Evolutionary conservation across 2,888 invertebrate genomes (phyloP).

Genomic region (Pristionchus maxplancki): DNA sequence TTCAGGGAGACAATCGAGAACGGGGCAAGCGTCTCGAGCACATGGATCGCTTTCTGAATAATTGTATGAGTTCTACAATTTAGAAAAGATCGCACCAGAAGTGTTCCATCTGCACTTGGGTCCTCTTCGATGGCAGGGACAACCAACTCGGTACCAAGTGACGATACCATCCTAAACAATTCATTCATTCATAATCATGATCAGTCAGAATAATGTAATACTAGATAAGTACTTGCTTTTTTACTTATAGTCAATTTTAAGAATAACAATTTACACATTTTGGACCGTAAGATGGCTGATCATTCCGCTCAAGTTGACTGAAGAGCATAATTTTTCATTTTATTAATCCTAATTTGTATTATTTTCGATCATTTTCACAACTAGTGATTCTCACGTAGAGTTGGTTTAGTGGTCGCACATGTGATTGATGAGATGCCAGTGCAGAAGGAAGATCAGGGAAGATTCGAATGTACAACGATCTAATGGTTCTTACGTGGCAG

Average conservation of each 20-base stretch:
- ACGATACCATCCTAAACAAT: constrained; percentile 27
- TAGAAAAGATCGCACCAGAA: not conserved
- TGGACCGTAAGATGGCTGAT: no score
- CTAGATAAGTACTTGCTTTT: no score
- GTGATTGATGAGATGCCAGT: no score
- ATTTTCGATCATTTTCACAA: not conserved
- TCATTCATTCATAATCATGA: not conserved
- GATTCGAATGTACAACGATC: not conserved
- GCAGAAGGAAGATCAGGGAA: not conserved
- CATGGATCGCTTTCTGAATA: not conserved
- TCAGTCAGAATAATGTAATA: no score
- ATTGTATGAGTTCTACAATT: not conserved
- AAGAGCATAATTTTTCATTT: not conserved
- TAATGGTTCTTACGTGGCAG: constrained; percentile 10
- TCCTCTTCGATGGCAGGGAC: constrained; percentile 20
- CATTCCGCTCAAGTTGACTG: not conserved
- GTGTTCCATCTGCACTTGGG: constrained; percentile 24
- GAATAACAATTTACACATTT: no score
- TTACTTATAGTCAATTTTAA: not conserved
- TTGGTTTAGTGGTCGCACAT: no score
- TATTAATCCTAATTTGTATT: not conserved
- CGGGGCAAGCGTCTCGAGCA: constrained; percentile 34
- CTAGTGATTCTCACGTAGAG: no score
- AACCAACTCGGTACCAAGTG: constrained; percentile 5
- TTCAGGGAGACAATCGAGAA: constrained; percentile 17